These are phyloP conservation scores for Cervus canadensis DNA, from an alignment of 2,113 vertebrate species.

Conservation along the genomic window DNA sequence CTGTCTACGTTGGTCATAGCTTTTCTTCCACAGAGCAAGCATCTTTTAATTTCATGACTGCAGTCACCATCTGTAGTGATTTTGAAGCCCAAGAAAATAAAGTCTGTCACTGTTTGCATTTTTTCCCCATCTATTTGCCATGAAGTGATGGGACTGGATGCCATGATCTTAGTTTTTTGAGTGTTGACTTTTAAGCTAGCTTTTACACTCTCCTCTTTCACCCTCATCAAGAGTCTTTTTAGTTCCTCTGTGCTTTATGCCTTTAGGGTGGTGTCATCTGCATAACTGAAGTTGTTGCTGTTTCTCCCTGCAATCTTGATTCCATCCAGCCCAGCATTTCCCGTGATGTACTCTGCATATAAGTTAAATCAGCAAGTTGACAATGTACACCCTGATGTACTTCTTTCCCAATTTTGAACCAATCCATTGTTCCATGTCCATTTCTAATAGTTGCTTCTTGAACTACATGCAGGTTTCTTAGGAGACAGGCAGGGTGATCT, in stretches of 20 bases:
- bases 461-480: not conserved
- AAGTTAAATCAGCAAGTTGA: not conserved
- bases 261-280: not conserved
- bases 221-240: not conserved
- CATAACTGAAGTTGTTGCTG: not conserved
- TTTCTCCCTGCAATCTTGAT: not conserved
- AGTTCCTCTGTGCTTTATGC: not conserved
- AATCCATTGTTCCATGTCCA: not conserved
- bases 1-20: not conserved
- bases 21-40: not conserved
- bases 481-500: not conserved
- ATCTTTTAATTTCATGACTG: not conserved
- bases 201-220: not conserved
- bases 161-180: not conserved
- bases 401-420: not conserved
- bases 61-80: not conserved
- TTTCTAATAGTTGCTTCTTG: not conserved
- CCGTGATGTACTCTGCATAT: not conserved
- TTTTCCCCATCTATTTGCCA: not conserved
- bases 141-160: not conserved
- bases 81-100: not conserved
- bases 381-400: not conserved
- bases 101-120: not conserved
- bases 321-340: not conserved
- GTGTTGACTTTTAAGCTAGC: not conserved